A percentile compares a stretch with the other conserved stretches of the same genome.
These are phyloP conservation scores for Zaprionus gabonicus DNA, from an alignment of 1,140 invertebrate species.

Conservation along the genomic window DNA sequence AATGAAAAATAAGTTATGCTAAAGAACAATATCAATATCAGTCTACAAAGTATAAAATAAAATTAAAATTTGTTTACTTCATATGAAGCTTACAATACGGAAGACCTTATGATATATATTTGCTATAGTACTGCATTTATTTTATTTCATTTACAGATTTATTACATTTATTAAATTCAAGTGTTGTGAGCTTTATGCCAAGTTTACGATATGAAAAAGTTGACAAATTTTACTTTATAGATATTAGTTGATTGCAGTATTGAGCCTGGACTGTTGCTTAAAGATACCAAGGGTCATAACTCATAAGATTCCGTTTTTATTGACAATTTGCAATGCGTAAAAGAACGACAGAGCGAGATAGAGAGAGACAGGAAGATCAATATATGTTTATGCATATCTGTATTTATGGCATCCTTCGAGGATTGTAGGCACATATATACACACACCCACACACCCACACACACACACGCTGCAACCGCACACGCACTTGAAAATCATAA, in stretches of 20 bases:
- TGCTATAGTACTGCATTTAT: neutral
- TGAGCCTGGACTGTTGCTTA: neutral
- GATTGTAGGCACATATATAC: neutral
- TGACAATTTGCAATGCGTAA: constrained; percentile 29
- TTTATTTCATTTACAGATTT: neutral
- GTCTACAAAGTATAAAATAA: neutral
- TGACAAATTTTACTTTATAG: neutral
- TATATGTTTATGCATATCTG: constrained; percentile 23
- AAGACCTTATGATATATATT: neutral
- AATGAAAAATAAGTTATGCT: too few species aligned
- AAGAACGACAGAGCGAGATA: neutral
- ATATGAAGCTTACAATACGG: neutral
- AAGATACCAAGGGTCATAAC: constrained; percentile 11
- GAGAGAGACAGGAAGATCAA: neutral
- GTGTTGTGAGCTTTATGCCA: neutral
- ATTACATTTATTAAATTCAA: neutral
- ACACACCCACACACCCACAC: neutral
- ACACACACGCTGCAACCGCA: neutral
- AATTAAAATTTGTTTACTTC: neutral
- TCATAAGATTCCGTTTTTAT: constrained; percentile 37
- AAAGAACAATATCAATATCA: too few species aligned
- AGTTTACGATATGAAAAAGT: neutral
- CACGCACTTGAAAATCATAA: constrained; percentile 35
- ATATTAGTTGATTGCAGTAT: neutral
- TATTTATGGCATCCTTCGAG: constrained; percentile 37